Percentiles rank a stretch among this genome's conserved stretches.
Evolutionary conservation across 53 echinoderm and acorn worm species (phyloP).

Genomic region (Zoroaster sp.): DNA sequence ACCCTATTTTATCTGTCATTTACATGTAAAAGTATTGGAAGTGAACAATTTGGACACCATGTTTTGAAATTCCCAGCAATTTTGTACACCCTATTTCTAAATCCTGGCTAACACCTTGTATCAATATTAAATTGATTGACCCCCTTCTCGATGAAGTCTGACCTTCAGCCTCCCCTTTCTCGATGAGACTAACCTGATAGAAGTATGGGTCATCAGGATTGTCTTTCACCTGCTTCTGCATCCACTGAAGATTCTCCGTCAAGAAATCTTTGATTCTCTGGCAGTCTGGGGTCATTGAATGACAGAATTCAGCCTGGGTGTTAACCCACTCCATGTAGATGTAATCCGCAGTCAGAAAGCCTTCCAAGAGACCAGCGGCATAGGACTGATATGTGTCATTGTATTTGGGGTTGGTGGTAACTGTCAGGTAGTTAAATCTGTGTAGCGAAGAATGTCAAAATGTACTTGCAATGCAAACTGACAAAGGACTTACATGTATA

Average conservation of each 20-base stretch:
- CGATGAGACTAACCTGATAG: conserved; percentile 90
- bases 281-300: conserved; percentile 62
- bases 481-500: neutral
- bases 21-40: too few species aligned
- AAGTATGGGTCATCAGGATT: conserved; percentile 79
- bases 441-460: neutral
- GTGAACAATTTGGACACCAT: too few species aligned
- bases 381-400: conserved; percentile 81
- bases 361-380: conserved; percentile 91
- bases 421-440: conserved; percentile 88
- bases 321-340: conserved; percentile 96
- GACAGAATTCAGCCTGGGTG: conserved; percentile 70
- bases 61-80: too few species aligned
- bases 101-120: too few species aligned
- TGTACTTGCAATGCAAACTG: neutral
- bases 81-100: too few species aligned
- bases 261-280: conserved; percentile 70
- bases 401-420: conserved; percentile 77
- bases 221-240: conserved; percentile 60
- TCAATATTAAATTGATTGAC: too few species aligned
- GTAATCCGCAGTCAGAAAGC: conserved; percentile 68
- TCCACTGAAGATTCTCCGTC: conserved; percentile 79
- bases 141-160: too few species aligned
- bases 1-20: too few species aligned
- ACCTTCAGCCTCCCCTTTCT: too few species aligned